phyloP scores from a whole-genome alignment of 2,888 invertebrate genomes.

The Cheilosia variabilis region DNA sequence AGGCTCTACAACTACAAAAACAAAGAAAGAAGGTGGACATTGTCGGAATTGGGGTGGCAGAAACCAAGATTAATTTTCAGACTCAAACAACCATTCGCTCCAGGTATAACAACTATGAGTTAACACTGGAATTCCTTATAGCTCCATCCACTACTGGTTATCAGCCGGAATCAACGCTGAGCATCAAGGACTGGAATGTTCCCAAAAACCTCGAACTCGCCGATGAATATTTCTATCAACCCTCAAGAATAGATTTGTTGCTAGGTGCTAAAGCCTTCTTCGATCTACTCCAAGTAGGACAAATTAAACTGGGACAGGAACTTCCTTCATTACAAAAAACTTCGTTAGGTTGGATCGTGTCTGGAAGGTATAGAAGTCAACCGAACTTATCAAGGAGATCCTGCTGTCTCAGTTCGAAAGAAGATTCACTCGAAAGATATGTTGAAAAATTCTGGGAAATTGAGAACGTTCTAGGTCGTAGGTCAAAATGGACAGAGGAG shows the following conservation, averaged over 20 bases:
- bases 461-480: slow-evolving; percentile 5
- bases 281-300: slow-evolving; percentile 39
- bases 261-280: slow-evolving; percentile 57
- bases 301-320: slow-evolving; percentile 42
- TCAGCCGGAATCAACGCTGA: slow-evolving; percentile 12
- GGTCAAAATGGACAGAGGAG: slow-evolving; percentile 33
- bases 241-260: slow-evolving; percentile 41
- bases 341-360: slow-evolving; percentile 65
- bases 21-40: slow-evolving; percentile 9
- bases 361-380: slow-evolving; percentile 30
- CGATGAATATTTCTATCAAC: slow-evolving; percentile 33
- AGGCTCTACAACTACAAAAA: slow-evolving; percentile 7
- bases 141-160: slow-evolving; percentile 26
- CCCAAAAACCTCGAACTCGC: slow-evolving; percentile 18
- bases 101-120: neutral
- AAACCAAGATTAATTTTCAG: neutral
- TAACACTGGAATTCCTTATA: slow-evolving; percentile 5
- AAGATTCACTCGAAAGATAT: slow-evolving; percentile 1
- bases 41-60: slow-evolving; percentile 2
- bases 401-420: neutral
- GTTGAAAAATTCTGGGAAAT: too few species aligned
- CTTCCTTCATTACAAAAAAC: slow-evolving; percentile 69
- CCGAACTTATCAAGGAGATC: too few species aligned
- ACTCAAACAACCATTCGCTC: slow-evolving; percentile 31
- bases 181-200: slow-evolving; percentile 45